These are phyloP conservation scores for Ridgeia piscesae DNA, from an alignment of 1,140 invertebrate species.

Conservation along the genomic window DNA sequence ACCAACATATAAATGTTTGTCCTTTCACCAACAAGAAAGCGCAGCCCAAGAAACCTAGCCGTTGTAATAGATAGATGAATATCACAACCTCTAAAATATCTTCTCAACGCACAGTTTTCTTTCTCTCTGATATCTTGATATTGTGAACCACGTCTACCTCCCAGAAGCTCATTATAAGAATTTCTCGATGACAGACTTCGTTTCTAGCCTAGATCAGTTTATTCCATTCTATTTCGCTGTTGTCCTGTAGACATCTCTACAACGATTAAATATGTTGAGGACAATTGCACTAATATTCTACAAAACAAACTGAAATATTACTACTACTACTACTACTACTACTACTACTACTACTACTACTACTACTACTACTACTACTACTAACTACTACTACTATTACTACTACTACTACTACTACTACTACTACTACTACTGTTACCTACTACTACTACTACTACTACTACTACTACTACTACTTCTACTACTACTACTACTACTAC, in stretches of 20 bases:
- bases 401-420: no score
- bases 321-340: no score
- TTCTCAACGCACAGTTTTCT: neutral
- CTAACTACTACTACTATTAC: no score
- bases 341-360: no score
- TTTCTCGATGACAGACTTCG: neutral
- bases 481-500: no score
- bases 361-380: no score
- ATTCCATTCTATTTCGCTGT: neutral
- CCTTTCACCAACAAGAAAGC: neutral
- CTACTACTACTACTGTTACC: no score
- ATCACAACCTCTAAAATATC: neutral
- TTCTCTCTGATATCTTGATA: neutral
- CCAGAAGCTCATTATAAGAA: neutral
- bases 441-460: no score
- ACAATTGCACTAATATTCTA: neutral
- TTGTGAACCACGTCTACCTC: neutral
- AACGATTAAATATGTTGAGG: neutral
- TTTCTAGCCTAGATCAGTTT: neutral
- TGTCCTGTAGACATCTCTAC: neutral
- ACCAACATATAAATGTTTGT: neutral
- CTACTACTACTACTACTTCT: no score
- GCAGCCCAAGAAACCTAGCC: neutral
- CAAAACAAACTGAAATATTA: neutral
- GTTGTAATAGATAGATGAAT: neutral